These are phyloP conservation scores for Tapirus terrestris DNA, from an alignment of 2,113 vertebrate species.

Conservation along the genomic window DNA sequence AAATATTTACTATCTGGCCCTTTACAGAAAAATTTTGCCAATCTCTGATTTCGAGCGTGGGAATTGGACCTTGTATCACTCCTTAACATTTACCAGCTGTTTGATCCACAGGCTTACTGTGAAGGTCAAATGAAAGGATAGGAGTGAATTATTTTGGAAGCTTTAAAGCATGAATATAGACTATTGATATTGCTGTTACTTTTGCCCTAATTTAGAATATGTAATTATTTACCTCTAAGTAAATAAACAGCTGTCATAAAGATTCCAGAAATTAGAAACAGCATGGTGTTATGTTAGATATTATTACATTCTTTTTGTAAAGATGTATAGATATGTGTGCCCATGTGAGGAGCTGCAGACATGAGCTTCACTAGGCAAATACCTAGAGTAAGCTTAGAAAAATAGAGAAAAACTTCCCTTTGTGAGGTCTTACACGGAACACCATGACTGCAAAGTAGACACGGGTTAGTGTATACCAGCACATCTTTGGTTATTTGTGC, in stretches of 20 bases:
- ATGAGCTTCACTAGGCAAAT: background rate
- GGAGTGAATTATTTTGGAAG: background rate
- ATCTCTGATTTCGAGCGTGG: background rate
- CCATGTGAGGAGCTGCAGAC: background rate
- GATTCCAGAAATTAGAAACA: background rate
- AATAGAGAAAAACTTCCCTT: background rate
- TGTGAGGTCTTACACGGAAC: background rate
- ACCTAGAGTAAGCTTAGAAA: background rate
- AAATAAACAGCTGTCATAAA: background rate
- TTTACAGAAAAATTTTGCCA: background rate
- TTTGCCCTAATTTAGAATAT: background rate
- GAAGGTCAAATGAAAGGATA: background rate
- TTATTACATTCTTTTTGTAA: background rate
- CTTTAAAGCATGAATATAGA: background rate
- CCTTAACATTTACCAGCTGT: constrained; percentile 26
- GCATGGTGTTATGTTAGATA: background rate
- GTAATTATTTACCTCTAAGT: background rate
- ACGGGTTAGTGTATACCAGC: background rate
- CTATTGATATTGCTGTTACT: background rate
- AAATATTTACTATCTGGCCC: constrained; percentile 36
- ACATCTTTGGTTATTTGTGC: background rate
- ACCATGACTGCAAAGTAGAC: background rate
- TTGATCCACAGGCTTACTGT: background rate
- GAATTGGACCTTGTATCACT: background rate
- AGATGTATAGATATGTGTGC: background rate